These are phyloP conservation scores for Acrossocheilus fasciatus DNA, from an alignment of 2,797 vertebrate species.

Conservation along the genomic window DNA sequence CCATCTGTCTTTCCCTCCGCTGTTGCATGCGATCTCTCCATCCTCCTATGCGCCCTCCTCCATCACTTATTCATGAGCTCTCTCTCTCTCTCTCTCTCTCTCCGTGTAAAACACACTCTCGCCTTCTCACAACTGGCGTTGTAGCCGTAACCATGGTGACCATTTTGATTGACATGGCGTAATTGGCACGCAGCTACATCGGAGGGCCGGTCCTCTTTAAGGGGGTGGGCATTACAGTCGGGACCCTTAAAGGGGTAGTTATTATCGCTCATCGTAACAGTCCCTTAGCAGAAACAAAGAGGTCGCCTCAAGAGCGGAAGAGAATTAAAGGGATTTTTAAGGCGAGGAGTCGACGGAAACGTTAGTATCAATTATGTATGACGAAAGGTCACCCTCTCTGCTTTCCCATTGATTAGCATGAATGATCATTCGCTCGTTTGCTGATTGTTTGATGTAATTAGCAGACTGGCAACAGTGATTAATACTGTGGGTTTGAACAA, in stretches of 20 bases:
- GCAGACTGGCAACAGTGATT: slow-evolving; percentile 47
- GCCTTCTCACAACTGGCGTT: slow-evolving; percentile 19
- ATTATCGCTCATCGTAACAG: slow-evolving; percentile 41
- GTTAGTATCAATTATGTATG: slow-evolving; percentile 63
- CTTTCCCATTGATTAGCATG: slow-evolving; percentile 53
- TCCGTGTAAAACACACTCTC: slow-evolving; percentile 33
- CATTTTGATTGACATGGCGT: slow-evolving; percentile 32
- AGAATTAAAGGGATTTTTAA: slow-evolving; percentile 44
- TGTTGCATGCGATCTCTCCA: slow-evolving; percentile 56
- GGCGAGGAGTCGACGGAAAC: slow-evolving; percentile 30
- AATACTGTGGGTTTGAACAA: slow-evolving; percentile 40
- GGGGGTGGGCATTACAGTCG: slow-evolving; percentile 48
- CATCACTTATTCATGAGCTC: slow-evolving; percentile 61
- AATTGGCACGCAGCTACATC: slow-evolving; percentile 35
- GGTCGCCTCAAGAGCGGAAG: slow-evolving; percentile 5
- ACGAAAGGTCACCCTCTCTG: slow-evolving; percentile 55
- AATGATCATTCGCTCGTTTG: slow-evolving; percentile 50
- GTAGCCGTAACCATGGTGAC: slow-evolving; percentile 54
- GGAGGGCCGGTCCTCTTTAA: slow-evolving; percentile 37
- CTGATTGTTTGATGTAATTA: slow-evolving; percentile 55
- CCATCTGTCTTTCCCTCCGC: slow-evolving; percentile 60
- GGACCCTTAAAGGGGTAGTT: slow-evolving; percentile 49
- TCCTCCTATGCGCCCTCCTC: slow-evolving; percentile 53
- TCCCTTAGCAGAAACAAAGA: slow-evolving; percentile 34
- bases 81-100: slow-evolving; percentile 1